Base-by-base conservation (phyloP, 2,113 vertebrate species). In the Dendrocopos noguchii region DNA sequence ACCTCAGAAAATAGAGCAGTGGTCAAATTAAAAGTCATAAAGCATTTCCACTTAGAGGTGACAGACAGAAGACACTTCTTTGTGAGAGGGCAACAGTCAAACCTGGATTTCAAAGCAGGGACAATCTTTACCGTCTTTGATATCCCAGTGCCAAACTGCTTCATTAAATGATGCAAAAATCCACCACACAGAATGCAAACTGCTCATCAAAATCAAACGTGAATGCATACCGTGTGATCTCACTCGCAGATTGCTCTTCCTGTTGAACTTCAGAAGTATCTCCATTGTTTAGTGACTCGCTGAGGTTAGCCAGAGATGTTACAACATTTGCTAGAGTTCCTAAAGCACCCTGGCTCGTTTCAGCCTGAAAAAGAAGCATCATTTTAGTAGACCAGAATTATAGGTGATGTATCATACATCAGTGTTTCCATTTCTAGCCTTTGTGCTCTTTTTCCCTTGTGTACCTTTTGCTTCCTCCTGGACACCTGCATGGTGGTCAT, bases 271-370 rank as follows among this genome's bases (percentile, higher is more conserved):
- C 98, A 29, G 98, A 97, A 76, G 98, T 96, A 90, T 99, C 98
- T 14, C 99, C 98, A 31, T 99, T 99, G 98, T 98, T 99, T 74
- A 99, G 96, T 52, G 98, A 98, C 78, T 99, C 99, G n/a, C 97
- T 99, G 70, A 99, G 98, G 95, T 98, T 99, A 93, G 99, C 99
- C 88, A 99, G 97, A 61, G 99, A 99, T 19, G 99, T 99, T 93
- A 99, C 99, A 74, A 99, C 99, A 86, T 99, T 99, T 90, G 99
- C 99, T 84, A 99, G 94, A 4, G 99, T 99, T 88, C 99, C 99
- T 96, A 99, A 97, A 96, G 99, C 99, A 81, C 99, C 98, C 63
- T 99, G 99, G 84, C 98, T 98, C 64, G 98, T 98, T 90, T 99
- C 99, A 85, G 98, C 98, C 99, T 99, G 88, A 73, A 86, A 80